Conservation (phyloP, 1,140 invertebrate genomes). For the Daktulosphaira vitifoliae region DNA sequence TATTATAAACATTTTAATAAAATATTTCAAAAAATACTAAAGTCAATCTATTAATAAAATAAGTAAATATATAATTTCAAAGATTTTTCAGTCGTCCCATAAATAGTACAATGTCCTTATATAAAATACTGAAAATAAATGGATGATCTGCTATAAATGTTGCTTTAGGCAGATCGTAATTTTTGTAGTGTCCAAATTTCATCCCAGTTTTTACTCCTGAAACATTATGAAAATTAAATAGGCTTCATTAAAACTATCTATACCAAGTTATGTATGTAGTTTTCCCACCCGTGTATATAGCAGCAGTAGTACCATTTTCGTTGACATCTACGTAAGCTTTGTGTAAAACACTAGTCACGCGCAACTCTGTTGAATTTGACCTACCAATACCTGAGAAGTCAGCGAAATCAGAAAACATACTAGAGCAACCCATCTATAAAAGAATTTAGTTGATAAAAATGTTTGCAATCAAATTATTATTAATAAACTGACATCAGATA, state of each 20-base stretch:
- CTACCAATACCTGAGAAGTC: background rate
- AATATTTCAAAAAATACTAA: too few relatives aligned
- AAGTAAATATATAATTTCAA: too few relatives aligned
- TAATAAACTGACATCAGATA: background rate
- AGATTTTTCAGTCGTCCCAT: background rate
- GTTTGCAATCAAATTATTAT: background rate
- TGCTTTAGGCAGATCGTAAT: background rate
- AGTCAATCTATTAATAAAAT: too few relatives aligned
- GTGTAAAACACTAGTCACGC: conserved; percentile 51
- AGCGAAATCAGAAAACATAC: background rate
- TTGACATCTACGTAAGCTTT: conserved; percentile 59
- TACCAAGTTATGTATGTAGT: background rate
- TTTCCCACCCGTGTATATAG: conserved; percentile 54
- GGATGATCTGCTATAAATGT: background rate
- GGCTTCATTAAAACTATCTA: background rate
- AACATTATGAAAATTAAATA: background rate
- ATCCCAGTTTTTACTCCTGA: background rate
- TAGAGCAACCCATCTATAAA: conserved; percentile 4
- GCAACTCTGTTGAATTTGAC: conserved; percentile 39
- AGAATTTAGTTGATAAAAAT: background rate
- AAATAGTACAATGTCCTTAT: background rate
- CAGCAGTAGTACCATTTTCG: conserved; percentile 59
- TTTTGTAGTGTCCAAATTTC: background rate
- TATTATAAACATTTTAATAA: too few relatives aligned
- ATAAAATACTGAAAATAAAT: background rate